Conservation (phyloP, 1,140 invertebrate genomes). For the Amyelois transitella region DNA sequence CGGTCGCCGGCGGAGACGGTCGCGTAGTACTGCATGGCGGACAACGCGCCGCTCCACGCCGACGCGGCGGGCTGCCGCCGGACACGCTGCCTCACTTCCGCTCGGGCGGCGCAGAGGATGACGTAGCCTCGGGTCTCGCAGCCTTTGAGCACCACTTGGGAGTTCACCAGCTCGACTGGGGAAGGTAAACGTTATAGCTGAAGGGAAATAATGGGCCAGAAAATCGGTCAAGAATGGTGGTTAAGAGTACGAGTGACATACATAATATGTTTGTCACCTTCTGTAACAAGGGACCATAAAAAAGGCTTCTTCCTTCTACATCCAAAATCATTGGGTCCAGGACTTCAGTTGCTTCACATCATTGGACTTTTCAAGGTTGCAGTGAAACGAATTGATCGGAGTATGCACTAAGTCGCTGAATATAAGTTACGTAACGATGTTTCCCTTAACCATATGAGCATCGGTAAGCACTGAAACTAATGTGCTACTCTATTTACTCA, state of each 20-base stretch:
- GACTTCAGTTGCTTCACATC: too few relatives aligned
- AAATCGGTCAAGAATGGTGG: neutral
- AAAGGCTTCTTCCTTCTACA: too few relatives aligned
- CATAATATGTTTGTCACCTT: too few relatives aligned
- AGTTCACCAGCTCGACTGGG: constrained; percentile 94
- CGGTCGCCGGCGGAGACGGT: constrained; percentile 91
- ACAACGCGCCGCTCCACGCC: constrained; percentile 95
- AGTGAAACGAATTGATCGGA: too few relatives aligned
- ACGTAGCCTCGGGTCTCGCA: constrained; percentile 98
- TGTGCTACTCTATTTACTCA: too few relatives aligned
- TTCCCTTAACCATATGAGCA: too few relatives aligned
- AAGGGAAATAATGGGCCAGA: neutral
- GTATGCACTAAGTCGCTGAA: too few relatives aligned
- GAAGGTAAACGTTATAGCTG: neutral
- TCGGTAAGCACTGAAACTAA: too few relatives aligned
- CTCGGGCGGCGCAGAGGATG: constrained; percentile 95
- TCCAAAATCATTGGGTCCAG: too few relatives aligned
- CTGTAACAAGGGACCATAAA: too few relatives aligned
- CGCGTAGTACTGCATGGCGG: constrained; percentile 99
- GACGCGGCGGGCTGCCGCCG: constrained; percentile 90
- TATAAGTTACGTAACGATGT: too few relatives aligned
- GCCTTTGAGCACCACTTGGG: constrained; percentile 96
- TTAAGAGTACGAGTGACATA: neutral
- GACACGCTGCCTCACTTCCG: constrained; percentile 92
- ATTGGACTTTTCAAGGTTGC: too few relatives aligned